These are phyloP conservation scores for Gymnosoma rotundatum DNA, from an alignment of 2,888 invertebrate genomes.

Conservation along the genomic window DNA sequence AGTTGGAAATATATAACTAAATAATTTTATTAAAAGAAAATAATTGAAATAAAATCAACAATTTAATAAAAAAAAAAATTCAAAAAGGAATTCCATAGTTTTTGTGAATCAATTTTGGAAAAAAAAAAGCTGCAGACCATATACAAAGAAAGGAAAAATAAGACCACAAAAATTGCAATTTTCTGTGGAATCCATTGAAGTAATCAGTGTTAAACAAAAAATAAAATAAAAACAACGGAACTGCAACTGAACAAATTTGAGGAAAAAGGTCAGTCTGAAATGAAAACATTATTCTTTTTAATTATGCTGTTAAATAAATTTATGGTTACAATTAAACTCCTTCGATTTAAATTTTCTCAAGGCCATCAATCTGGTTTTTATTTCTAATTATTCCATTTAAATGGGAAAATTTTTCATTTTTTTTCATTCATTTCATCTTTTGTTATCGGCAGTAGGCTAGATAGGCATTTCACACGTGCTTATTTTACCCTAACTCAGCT, in stretches of 20 bases:
- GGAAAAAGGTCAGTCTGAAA: slow-evolving; percentile 38
- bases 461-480: slow-evolving; percentile 45
- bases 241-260: slow-evolving; percentile 2
- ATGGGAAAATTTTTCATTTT: no score
- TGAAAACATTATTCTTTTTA: not conserved
- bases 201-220: slow-evolving; percentile 32
- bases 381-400: not conserved
- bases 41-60: slow-evolving; percentile 8
- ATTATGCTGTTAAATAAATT: not conserved
- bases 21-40: slow-evolving; percentile 32
- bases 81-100: slow-evolving; percentile 11
- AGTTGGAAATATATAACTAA: slow-evolving; percentile 43
- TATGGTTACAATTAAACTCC: not conserved
- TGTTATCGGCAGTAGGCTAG: no score
- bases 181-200: slow-evolving; percentile 32
- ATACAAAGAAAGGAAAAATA: slow-evolving; percentile 28
- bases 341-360: not conserved
- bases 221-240: not conserved
- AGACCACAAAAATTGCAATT: slow-evolving; percentile 35
- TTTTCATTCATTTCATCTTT: no score
- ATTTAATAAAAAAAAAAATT: slow-evolving; percentile 22
- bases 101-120: slow-evolving; percentile 11
- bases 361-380: not conserved
- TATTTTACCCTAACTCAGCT: slow-evolving; percentile 26
- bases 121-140: slow-evolving; percentile 27